Evolutionary conservation across 2,113 vertebrate species (phyloP), one percentile per base, ranked within the genome.

Genomic region (Glaucomys volans): DNA sequence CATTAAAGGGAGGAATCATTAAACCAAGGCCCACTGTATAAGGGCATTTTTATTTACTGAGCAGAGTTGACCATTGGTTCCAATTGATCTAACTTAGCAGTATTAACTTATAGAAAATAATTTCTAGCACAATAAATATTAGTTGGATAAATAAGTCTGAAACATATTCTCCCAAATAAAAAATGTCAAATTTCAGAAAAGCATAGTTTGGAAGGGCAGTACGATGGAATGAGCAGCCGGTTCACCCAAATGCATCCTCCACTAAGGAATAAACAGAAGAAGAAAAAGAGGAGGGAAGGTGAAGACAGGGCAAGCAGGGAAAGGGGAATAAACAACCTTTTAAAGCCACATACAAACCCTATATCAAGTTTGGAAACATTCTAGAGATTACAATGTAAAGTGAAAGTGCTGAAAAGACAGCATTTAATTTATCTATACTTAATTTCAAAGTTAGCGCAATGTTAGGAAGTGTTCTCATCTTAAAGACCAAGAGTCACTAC

Each of bases 141-240:
- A 74, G n/a, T 50, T 71, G 7, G 1, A 54, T 57, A 44, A 64
- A 3, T 52, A 94, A 37, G 24, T 54, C 40, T 85, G 72, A 50
- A 77, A 85, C 1, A 67, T 54, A 94, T 42, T 90, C 30, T 20
- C 76, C 37, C 35, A 90, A 88, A 81, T 71, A 57, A 37, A 92
- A 95, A 90, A 85, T 24, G 47, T 62, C 59, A 87, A n/a, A 44
- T 76, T 91, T 94, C 52, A 92, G 88, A 81, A 71, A 85, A 77
- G 40, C 8, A 6, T 11, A 54, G 26, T 47, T 69, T 88, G 28
- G 82, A 90, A 96, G 40, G n/a, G 37, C 28, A 66, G 40, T 40
- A 87, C 87, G 72, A 85, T n/a, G 30, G 44, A 30, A 35, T 9
- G n/a, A 72, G 44, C 8, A 44, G 35, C 24, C 47, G n/a, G 57